phyloP scores from a whole-genome alignment of 1,140 invertebrate species.

The Bombus superbus region DNA sequence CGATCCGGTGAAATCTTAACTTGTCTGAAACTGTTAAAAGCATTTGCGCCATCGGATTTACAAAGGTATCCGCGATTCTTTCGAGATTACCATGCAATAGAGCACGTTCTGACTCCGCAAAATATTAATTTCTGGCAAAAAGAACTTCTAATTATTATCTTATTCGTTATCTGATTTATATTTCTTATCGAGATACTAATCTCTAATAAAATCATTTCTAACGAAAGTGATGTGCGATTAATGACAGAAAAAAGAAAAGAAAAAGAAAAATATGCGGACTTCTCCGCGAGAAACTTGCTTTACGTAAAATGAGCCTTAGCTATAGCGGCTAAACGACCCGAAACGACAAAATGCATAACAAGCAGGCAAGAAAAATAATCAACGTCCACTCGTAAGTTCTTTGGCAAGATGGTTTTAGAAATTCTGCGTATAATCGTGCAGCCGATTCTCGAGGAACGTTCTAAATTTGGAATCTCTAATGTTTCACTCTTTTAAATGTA shows the following conservation, averaged over 20 bases:
- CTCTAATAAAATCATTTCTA: neutral
- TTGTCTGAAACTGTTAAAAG: neutral
- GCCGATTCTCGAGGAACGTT: neutral
- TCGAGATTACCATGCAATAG: neutral
- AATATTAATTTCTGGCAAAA: neutral
- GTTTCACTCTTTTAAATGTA: neutral
- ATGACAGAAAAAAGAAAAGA: neutral
- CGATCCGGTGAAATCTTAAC: neutral
- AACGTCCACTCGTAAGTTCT: neutral
- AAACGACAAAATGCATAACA: neutral
- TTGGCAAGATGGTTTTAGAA: neutral
- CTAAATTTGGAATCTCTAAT: neutral
- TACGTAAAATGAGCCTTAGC: neutral
- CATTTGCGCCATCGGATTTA: neutral
- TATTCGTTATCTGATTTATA: neutral
- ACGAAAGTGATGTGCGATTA: neutral
- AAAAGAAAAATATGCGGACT: neutral
- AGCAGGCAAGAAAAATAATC: constrained; percentile 1
- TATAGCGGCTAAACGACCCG: neutral
- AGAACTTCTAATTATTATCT: neutral
- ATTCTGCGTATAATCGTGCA: neutral
- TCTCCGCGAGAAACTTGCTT: neutral
- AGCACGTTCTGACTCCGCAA: neutral
- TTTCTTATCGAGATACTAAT: neutral
- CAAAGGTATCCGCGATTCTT: neutral